Evolutionary conservation across 2,888 invertebrate genomes (phyloP), one percentile per base, ranked within the genome.

Genomic region (Heliconius charithonia): DNA sequence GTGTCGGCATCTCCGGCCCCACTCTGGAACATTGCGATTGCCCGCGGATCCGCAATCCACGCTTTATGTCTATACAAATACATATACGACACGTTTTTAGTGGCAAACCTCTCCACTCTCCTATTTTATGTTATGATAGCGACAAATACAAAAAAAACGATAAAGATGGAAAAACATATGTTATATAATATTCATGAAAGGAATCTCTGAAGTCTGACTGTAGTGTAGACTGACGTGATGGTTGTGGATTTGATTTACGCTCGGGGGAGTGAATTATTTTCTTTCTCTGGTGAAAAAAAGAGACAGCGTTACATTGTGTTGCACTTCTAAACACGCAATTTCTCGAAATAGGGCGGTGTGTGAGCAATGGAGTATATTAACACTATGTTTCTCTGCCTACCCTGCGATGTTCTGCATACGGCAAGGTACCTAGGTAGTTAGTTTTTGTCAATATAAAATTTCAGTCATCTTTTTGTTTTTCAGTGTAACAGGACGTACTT

Each of bases 31-130:
- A 71, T 73, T 73, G 73, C 73, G 32, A 72, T 73, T 62, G 62
- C 62, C 27, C 27, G 73, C 63, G 27, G 62, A 73, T 41, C 73
- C 62, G 73, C 63, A 73, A 73, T 73, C 73, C 41, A 63, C 27
- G 41, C 25, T 73, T 73, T 41, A 41, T 72, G 16, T 72, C 56
- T 32, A 32, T 56, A 32, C 12, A 37, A 59, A 10, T 62, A 25
- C 4, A 13, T 27, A 27, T 62, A 73, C 25, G 13, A 67, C 6
- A 37, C 4, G 37, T 25, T 41, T 37, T 66, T 37, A 37, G n/a
- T 67, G 37, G 6, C 4, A n/a, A 67, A 41, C 37, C 67, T 67
- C 67, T 67, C 67, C n/a, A n/a, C 12, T 37, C 37, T 67, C 67
- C 10, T 37, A 4, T 67, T 13, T 37, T n/a, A 41, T 37, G 25